phyloP scores from a whole-genome alignment of 1,140 invertebrate genomes.

The Drosophila paulistorum region DNA sequence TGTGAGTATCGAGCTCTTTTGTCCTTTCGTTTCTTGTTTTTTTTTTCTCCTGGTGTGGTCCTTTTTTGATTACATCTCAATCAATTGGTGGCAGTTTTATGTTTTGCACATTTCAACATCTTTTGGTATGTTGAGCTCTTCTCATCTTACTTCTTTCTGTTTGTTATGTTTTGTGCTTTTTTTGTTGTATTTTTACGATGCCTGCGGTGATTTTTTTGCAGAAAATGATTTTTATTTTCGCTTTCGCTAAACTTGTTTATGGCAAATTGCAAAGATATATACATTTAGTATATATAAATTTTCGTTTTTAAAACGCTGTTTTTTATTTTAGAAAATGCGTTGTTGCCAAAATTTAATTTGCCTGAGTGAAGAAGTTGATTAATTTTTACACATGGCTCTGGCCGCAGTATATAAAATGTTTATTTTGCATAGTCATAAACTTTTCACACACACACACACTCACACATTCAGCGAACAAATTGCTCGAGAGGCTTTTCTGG shows the following conservation, averaged over 20 bases:
- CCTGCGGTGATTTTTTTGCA: conserved; percentile 56
- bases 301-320: background rate
- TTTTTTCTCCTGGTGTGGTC: conserved; percentile 33
- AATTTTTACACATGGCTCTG: conserved; percentile 73
- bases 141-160: conserved; percentile 14
- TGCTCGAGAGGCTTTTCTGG: conserved; percentile 38
- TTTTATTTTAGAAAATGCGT: conserved; percentile 10
- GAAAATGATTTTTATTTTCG: conserved; percentile 43
- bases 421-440: conserved; percentile 67
- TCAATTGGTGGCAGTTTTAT: conserved; percentile 80
- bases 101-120: conserved; percentile 75
- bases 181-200: conserved; percentile 59
- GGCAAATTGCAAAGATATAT: conserved; percentile 10
- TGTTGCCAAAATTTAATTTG: conserved; percentile 59
- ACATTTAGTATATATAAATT: conserved; percentile 1
- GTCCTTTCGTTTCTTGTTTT: conserved; percentile 17
- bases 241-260: conserved; percentile 20
- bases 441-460: conserved; percentile 35
- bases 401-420: conserved; percentile 54
- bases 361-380: conserved; percentile 66
- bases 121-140: conserved; percentile 47
- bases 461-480: conserved; percentile 23
- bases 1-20: background rate
- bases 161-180: conserved; percentile 54
- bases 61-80: conserved; percentile 78